phyloP scores from a whole-genome alignment of 2,888 invertebrate genomes.

The Apocheima hispidaria region DNA sequence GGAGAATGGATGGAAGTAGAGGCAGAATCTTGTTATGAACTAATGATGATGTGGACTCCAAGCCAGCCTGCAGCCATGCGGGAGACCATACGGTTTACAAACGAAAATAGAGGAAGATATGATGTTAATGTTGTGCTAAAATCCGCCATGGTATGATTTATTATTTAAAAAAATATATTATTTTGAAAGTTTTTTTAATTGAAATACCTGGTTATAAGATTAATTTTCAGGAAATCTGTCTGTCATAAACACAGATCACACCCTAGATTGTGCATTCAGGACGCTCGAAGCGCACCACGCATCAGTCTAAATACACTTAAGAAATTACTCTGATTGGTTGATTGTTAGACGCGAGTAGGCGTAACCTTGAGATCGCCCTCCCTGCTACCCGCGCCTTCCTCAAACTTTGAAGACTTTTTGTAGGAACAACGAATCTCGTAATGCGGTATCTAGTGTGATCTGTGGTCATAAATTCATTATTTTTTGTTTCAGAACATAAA shows the following conservation, averaged over 20 bases:
- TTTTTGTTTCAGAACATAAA: constrained; percentile 66
- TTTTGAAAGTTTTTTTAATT: neutral
- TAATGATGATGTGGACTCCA: constrained; percentile 89
- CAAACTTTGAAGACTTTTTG: too few species aligned
- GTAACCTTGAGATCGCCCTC: too few species aligned
- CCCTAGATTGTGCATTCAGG: too few species aligned
- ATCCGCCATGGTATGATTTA: constrained; percentile 74
- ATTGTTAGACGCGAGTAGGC: too few species aligned
- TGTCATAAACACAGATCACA: too few species aligned
- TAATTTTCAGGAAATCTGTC: neutral
- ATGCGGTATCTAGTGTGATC: too few species aligned
- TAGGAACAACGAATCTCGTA: too few species aligned
- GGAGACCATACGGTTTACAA: constrained; percentile 88
- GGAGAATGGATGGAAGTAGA: constrained; percentile 84
- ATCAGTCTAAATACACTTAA: too few species aligned
- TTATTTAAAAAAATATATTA: neutral
- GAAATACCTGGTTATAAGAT: too few species aligned
- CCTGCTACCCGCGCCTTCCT: too few species aligned
- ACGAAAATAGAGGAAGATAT: constrained; percentile 88
- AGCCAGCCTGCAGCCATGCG: constrained; percentile 85
- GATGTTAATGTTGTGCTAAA: constrained; percentile 89
- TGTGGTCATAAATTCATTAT: neutral
- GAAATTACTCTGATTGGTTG: too few species aligned
- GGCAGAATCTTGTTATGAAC: constrained; percentile 80
- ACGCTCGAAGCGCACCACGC: too few species aligned